phyloP scores from a whole-genome alignment of 2,797 vertebrate genomes.

The Saxicola maurus region DNA sequence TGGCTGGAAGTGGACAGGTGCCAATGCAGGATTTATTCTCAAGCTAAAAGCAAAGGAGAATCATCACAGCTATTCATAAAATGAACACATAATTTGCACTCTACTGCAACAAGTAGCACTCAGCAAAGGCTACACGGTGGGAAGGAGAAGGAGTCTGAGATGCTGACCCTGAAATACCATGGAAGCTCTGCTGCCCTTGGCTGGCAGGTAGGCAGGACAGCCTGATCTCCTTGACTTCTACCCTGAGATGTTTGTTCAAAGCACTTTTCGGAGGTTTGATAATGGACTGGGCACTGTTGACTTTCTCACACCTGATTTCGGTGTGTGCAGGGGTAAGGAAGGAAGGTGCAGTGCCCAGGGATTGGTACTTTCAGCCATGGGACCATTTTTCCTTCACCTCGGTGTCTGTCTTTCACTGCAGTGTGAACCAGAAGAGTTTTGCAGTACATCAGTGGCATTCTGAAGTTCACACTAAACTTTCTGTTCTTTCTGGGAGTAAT shows the following conservation, averaged over 20 bases:
- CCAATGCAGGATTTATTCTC: not conserved
- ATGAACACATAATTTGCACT: not conserved
- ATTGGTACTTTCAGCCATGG: constrained; percentile 38
- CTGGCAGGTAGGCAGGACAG: not conserved
- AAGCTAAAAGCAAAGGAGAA: not conserved
- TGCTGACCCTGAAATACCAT: not conserved
- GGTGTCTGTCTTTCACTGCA: not conserved
- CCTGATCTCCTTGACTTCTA: not conserved
- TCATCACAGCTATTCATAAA: not conserved
- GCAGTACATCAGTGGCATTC: not conserved
- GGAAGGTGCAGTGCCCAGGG: not conserved
- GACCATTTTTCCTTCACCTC: not conserved
- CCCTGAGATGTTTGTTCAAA: not conserved
- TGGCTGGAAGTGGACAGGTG: constrained; percentile 15
- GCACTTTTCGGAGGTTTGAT: not conserved
- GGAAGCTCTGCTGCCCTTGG: not conserved
- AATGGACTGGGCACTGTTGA: not conserved
- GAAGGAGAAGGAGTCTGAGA: not conserved
- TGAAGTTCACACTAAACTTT: constrained; percentile 30
- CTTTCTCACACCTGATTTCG: not conserved
- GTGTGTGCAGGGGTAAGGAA: not conserved
- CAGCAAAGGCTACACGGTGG: not conserved
- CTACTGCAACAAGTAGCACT: not conserved
- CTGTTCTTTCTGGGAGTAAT: constrained; percentile 29
- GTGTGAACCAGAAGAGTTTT: not conserved